Base-by-base conservation (phyloP, 2,888 invertebrate genomes). In the Cinara cedri region DNA sequence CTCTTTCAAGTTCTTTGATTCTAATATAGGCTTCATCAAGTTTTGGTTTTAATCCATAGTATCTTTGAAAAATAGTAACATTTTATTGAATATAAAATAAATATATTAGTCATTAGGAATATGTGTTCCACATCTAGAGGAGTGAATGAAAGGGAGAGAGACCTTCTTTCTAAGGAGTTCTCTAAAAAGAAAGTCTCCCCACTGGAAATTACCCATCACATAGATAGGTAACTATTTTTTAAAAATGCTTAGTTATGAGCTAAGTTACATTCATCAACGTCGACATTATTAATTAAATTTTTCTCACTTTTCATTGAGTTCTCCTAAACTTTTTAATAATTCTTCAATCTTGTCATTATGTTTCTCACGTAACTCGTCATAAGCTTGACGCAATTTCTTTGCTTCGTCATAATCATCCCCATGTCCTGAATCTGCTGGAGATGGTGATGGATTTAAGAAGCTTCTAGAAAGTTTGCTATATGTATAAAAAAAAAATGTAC, bases 391-490 rank as follows among this genome's bases (percentile, higher is more conserved):
- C 49, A 83, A 72, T 26, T 80, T 81, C 44, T 83, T 83, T 26
- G 82, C n/a, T 62, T 82, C 81, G 80, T 83, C 83, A 34, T 92
- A 87, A 86, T 94, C 94, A 85, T 95, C 95, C 86, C 92, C 94
- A 87, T 94, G 93, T 62, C 95, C 95, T 10, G 94, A 94, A 86
- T 94, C 94, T 78, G 93, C 92, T 84, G 93, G 91, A 44, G 94
- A 94, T 82, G 91, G 90, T 83, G 91, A 91, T 88, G 92, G 89
- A 85, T 93, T 76, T 49, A 76, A 68, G 68, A 76, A 76, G 26
- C 55, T 66, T 8, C 76, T 78, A 24, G 76, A 57, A 16, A 68
- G 26, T 49, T 78, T 78, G n/a, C 4, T 34, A 74, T 63, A 2
- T 1, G 0, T 51, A 74, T 26, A 24, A 72, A 0, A 24, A 71